Evolutionary conservation across 2,113 vertebrate species (phyloP).

Genomic region (Elachura formosa): DNA sequence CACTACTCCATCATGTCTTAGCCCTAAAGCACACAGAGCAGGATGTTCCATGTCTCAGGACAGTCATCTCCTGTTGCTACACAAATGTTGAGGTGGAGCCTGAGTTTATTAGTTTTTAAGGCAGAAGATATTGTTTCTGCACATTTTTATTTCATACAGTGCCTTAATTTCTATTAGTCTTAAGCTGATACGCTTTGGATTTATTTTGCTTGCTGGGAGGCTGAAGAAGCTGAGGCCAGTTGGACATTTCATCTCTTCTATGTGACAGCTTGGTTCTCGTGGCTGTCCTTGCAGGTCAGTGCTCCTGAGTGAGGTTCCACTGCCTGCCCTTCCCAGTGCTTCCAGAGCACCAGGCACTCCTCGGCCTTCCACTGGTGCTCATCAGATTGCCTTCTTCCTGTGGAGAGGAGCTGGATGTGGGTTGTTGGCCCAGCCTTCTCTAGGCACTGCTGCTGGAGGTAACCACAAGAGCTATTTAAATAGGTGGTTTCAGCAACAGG

Average conservation of each 20-base stretch:
- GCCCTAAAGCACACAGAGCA: not conserved
- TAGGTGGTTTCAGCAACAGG: not conserved
- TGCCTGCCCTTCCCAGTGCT: not conserved
- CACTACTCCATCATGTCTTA: not conserved
- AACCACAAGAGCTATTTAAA: not conserved
- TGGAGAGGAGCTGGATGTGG: not conserved
- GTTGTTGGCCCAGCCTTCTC: not conserved
- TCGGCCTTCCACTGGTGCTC: not conserved
- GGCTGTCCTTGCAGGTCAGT: not conserved
- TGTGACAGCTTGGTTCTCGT: not conserved
- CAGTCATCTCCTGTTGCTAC: not conserved
- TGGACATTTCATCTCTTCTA: accelerated
- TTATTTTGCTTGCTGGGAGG: slow-evolving; percentile 15
- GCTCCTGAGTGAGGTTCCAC: not conserved
- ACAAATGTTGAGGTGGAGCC: slow-evolving; percentile 36
- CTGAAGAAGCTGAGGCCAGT: not conserved
- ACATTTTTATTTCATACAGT: not conserved
- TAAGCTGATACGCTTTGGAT: not conserved
- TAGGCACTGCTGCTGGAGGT: not conserved
- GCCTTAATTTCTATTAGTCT: slow-evolving; percentile 1
- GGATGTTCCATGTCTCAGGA: not conserved
- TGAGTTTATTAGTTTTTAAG: slow-evolving; percentile 29
- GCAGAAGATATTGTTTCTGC: slow-evolving; percentile 14
- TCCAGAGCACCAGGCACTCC: not conserved
- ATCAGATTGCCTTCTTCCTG: not conserved